These are phyloP conservation scores for Dromiciops gliroides DNA, from an alignment of 2,113 vertebrate species.

Conservation along the genomic window DNA sequence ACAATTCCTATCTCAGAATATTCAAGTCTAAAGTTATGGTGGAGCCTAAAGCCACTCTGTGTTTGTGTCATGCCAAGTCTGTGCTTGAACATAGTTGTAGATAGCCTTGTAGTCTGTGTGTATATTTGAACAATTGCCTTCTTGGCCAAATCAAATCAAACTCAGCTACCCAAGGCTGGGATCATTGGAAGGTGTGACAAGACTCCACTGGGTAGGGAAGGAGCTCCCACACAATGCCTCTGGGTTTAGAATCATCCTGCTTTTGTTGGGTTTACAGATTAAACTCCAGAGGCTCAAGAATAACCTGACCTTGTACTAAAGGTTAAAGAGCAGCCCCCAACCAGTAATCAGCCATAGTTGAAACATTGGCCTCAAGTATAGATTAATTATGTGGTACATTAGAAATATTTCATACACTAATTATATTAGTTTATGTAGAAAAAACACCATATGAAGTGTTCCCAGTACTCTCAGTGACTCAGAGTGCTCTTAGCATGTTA, in stretches of 20 bases:
- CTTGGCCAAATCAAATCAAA: neutral
- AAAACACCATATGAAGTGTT: constrained; percentile 75
- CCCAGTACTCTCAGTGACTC: constrained; percentile 67
- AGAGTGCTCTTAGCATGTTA: constrained; percentile 69
- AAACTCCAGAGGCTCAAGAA: constrained; percentile 40
- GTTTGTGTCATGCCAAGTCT: neutral
- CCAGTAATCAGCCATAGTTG: constrained; percentile 59
- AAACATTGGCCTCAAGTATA: constrained; percentile 56
- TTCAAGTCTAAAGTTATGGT: constrained; percentile 1
- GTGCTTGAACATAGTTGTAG: neutral
- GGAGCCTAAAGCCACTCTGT: neutral
- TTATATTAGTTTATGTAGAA: constrained; percentile 77
- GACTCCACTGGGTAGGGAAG: neutral
- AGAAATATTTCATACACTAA: constrained; percentile 78
- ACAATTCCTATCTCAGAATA: constrained; percentile 29
- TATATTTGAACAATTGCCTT: neutral
- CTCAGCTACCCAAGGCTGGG: neutral
- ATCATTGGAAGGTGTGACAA: neutral
- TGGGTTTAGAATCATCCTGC: constrained; percentile 32
- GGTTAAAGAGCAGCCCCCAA: constrained; percentile 47
- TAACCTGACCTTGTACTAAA: constrained; percentile 46
- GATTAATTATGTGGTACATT: constrained; percentile 75
- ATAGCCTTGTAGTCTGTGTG: constrained; percentile 1
- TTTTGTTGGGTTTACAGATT: constrained; percentile 40
- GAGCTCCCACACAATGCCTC: constrained; percentile 7